Conservation (phyloP, 2,113 vertebrate species). For the Saccopteryx bilineata region DNA sequence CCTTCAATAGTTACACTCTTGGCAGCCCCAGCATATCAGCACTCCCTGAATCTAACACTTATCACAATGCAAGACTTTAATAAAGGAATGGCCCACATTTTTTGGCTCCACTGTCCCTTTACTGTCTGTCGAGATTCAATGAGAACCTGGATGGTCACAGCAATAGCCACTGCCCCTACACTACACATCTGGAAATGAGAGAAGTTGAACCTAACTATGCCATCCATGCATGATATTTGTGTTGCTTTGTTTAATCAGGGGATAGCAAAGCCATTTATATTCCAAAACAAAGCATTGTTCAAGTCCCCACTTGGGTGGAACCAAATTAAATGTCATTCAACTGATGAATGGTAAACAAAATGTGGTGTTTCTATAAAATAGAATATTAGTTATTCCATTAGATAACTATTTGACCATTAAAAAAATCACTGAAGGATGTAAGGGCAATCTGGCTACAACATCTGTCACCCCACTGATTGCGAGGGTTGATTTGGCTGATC, state of each 20-base stretch:
- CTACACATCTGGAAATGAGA: neutral
- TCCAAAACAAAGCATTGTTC: neutral
- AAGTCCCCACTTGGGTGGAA: neutral
- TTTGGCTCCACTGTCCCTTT: no score
- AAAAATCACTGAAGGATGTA: neutral
- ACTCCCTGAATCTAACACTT: no score
- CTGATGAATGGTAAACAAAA: neutral
- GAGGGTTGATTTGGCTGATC: no score
- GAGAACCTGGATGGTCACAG: no score
- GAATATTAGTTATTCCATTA: constrained; percentile 4
- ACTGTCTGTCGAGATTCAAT: no score
- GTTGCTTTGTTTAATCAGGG: constrained; percentile 39
- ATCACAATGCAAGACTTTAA: no score
- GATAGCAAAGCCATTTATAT: constrained; percentile 26
- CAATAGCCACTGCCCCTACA: no score
- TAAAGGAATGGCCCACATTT: no score
- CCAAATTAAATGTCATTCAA: neutral
- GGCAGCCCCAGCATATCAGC: no score
- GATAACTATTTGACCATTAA: neutral
- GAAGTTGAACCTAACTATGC: constrained; percentile 12
- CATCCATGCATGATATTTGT: neutral
- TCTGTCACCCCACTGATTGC: no score
- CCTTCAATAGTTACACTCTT: no score
- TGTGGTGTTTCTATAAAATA: neutral
- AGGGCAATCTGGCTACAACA: no score